Evolutionary conservation across 2,113 vertebrate species (phyloP), one percentile per base, ranked within the genome.

Genomic region (Tenebrosternarchus preto): DNA sequence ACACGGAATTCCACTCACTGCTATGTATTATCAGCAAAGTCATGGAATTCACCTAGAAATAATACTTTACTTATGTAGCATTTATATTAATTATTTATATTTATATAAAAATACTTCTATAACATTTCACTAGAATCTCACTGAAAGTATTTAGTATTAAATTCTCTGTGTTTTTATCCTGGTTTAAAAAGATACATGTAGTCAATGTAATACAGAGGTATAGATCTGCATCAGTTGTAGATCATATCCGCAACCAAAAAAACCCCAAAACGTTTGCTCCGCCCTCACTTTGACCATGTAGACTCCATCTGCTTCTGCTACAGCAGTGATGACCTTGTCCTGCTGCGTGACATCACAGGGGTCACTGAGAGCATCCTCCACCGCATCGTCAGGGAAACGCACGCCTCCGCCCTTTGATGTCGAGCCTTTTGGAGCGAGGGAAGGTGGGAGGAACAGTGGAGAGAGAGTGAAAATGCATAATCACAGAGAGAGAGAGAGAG

Each of bases 231-330:
- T n/a, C n/a, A n/a, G n/a, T n/a, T n/a, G n/a, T n/a, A n/a, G n/a
- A n/a, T n/a, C n/a, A n/a, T n/a, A n/a, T n/a, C n/a, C n/a, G n/a
- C n/a, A n/a, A n/a, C n/a, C n/a, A n/a, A n/a, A n/a, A n/a, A n/a
- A n/a, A n/a, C n/a, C n/a, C n/a, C n/a, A n/a, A n/a, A n/a, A n/a
- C n/a, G n/a, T n/a, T n/a, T n/a, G n/a, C 0, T 4, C 24, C 0
- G 2, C 0, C 72, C 86, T 80, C 63, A 91, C 91, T 87, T 92
- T 92, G 46, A 92, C 91, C 61, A 91, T 80, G 78, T 88, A 92
- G 81, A 82, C 85, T 17, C 89, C 87, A 11, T 91, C 89, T 17
- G 90, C 86, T 57, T 91, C 88, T 9, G 16, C 80, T 12, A 87
- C 17, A 55, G 91, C 91, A 9, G 84, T 17, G 61, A 92, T 88